These are phyloP conservation scores for Volucella inflata DNA, from an alignment of 2,888 invertebrate species.

Conservation along the genomic window DNA sequence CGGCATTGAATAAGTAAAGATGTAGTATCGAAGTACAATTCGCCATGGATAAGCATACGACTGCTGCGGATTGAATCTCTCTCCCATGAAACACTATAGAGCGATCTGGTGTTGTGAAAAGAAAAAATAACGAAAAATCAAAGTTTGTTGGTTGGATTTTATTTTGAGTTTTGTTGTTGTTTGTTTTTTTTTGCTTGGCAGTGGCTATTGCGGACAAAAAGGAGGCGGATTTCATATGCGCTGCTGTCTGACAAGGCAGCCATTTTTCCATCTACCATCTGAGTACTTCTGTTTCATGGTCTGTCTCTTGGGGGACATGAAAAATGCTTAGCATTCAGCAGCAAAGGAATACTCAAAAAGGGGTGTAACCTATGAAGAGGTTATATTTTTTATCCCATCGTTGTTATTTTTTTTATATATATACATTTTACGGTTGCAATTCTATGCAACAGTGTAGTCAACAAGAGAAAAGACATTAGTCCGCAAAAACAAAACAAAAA, in stretches of 20 bases:
- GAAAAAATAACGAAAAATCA: not conserved
- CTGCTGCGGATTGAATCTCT: slow-evolving; percentile 63
- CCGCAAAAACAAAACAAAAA: not conserved
- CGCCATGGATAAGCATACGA: slow-evolving; percentile 68
- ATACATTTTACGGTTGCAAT: slow-evolving; percentile 50
- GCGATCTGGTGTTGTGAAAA: not conserved
- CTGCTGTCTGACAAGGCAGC: slow-evolving; percentile 74
- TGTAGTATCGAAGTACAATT: slow-evolving; percentile 66
- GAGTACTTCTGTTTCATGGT: slow-evolving; percentile 72
- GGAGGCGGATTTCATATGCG: slow-evolving; percentile 74
- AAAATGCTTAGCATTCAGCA: slow-evolving; percentile 62
- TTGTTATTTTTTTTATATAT: slow-evolving; percentile 2
- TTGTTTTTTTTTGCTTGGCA: slow-evolving; percentile 49
- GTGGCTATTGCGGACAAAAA: slow-evolving; percentile 73
- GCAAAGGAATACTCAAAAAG: slow-evolving; percentile 63
- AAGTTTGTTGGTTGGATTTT: slow-evolving; percentile 26
- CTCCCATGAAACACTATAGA: slow-evolving; percentile 40
- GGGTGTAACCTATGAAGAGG: slow-evolving; percentile 67
- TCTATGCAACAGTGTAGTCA: slow-evolving; percentile 55
- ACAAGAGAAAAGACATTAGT: slow-evolving; percentile 45
- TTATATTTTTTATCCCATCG: slow-evolving; percentile 15
- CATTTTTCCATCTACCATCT: slow-evolving; percentile 74
- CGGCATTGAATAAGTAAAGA: slow-evolving; percentile 9
- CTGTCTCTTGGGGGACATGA: slow-evolving; percentile 71
- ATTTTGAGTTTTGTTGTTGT: slow-evolving; percentile 14